Base-by-base conservation (phyloP, 1,140 invertebrate genomes). In the Drosophila prosaltans region DNA sequence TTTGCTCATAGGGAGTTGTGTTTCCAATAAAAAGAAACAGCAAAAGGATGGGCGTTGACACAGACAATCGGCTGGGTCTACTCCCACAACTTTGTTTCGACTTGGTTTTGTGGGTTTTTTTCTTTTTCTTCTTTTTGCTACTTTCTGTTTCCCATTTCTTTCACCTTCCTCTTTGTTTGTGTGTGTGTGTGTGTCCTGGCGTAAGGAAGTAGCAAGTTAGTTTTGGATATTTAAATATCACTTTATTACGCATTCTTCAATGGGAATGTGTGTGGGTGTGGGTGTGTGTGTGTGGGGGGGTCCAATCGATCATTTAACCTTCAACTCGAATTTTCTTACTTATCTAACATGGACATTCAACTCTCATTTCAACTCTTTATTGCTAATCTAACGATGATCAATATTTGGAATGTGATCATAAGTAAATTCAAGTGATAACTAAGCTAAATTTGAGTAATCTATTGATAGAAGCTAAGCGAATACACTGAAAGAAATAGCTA, bases 181-280 rank as follows among this genome's bases (percentile, higher is more conserved):
- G 61, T 59, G 60, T 67, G 69, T 67, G 69, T 59, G 60, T 67
- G 69, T 67, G 69, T 59, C 51, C 36, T 48, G 69, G 85, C 84
- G 85, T 88, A 88, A 88, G 84, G 84, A 88, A 88, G 84, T 88
- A 90, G 84, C 84, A 48, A 72, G 80, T 88, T 88, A 88, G 84
- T 58, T 81, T 73, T 90, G 84, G 67, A 72, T 72, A 83, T 80
- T 86, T 83, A 88, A 88, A 88, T 80, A 72, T 9, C 65, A 55
- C 69, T 62, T 82, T 82, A 74, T 51, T 51, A 51, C 45, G 45
- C 45, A 51, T 81, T 41, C 16, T 16, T 16, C 16, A 16, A 16
- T 16, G 16, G 16, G 16, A 0, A 0, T 16, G 16, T 0, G 16
- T 16, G 16, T 16, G 16, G 16, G 16, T 16, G 16, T 16, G 16